A percentile compares a stretch with the other conserved stretches of the same genome.
Evolutionary conservation across 2,797 vertebrate species (phyloP).

Genomic region (Anableps anableps): DNA sequence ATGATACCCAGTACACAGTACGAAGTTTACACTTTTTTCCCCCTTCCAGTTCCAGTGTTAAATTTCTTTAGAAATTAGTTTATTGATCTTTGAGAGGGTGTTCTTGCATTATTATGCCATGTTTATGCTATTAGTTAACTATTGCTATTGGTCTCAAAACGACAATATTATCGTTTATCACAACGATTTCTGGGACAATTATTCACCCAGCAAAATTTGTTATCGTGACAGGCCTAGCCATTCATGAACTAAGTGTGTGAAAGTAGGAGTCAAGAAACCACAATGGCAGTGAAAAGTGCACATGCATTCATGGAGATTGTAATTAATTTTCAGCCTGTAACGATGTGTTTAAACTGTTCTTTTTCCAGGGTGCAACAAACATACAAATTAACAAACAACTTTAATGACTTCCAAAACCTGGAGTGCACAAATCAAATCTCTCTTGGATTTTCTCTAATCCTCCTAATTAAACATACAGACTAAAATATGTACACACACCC

Average conservation of each 20-base stretch:
- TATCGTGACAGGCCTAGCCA: too few relatives aligned
- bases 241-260: background rate
- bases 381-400: background rate
- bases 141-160: too few relatives aligned
- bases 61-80: too few relatives aligned
- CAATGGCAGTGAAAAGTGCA: background rate
- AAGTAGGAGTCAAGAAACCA: background rate
- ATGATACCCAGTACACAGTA: too few relatives aligned
- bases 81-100: too few relatives aligned
- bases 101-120: too few relatives aligned
- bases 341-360: background rate
- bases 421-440: background rate
- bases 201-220: too few relatives aligned
- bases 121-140: too few relatives aligned
- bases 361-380: background rate
- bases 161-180: too few relatives aligned
- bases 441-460: background rate
- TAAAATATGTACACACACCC: background rate
- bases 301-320: background rate
- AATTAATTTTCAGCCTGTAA: background rate
- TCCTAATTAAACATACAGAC: background rate
- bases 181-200: too few relatives aligned
- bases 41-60: too few relatives aligned
- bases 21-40: too few relatives aligned
- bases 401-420: background rate